Evolutionary conservation across 2,797 vertebrate genomes (phyloP), one percentile per base, ranked within the genome.

Genomic region (Amniataba percoides): DNA sequence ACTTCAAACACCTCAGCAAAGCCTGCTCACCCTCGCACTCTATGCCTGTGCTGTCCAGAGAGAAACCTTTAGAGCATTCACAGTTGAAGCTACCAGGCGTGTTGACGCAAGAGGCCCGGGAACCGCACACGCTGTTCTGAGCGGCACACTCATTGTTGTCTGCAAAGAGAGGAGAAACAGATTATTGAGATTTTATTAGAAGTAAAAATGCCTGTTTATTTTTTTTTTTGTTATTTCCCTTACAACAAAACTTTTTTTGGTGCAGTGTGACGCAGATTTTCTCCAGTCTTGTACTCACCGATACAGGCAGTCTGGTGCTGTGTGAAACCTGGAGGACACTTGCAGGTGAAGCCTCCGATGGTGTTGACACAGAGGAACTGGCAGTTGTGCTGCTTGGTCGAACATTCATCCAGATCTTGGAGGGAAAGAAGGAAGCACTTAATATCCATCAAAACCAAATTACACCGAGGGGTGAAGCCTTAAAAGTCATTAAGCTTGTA

Each of bases 351-450:
- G 67, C 98, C 97, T 16, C 98, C 98, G 0, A 99, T 97, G 60
- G 98, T 99, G 94, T 99, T 99, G 61, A 99, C 97, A n/a, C 98
- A 99, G 74, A 99, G 95, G 92, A 99, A 99, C 92, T 99, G 98
- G 91, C 98, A 99, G 92, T 99, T 99, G 83, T 99, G 98, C 82
- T 99, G 98, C 67, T 99, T 99, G 9, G 96, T 98, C 3, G 97
- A 95, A 80, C 98, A 99, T 85, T 99, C 98, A 19, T 99, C 98
- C 77, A 99, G 95, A 95, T 99, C 98, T 99, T 67, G 55, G 88
- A 89, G 64, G 58, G 23, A 68, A 51, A 49, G 18, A 64, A 27
- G 4, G 42, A 76, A 57, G 7, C 15, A 19, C 19, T 73, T 49
- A 65, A 57, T 10, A 1, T 12, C 4, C 5, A 51, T 14, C 6